Percentiles rank a stretch among this genome's conserved stretches.
These are phyloP conservation scores for Dolomedes plantarius DNA, from an alignment of 2,888 invertebrate genomes.

Conservation along the genomic window DNA sequence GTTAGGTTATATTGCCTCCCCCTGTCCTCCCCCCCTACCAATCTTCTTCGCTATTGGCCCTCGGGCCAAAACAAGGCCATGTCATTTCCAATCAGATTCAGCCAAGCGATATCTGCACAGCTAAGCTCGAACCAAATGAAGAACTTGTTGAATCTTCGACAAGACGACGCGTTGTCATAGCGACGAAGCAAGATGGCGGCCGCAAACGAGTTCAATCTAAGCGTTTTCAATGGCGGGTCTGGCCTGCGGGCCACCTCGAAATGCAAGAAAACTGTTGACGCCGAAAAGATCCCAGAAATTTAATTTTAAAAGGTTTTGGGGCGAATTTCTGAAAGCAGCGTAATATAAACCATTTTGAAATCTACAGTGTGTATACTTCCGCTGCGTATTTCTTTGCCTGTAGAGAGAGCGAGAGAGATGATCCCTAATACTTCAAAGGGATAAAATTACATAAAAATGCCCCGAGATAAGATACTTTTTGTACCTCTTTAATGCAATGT, in stretches of 20 bases:
- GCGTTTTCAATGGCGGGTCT: slow-evolving; percentile 10
- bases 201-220: slow-evolving; percentile 17
- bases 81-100: slow-evolving; percentile 51
- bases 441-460: not conserved
- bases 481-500: not conserved
- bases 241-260: slow-evolving; percentile 6
- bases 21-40: too few species aligned
- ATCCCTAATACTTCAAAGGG: not conserved
- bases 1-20: not conserved
- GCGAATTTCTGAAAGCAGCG: slow-evolving; percentile 10
- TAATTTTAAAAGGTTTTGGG: slow-evolving; percentile 14
- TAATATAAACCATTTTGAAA: not conserved
- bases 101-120: slow-evolving; percentile 16
- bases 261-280: slow-evolving; percentile 18
- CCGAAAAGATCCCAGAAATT: slow-evolving; percentile 22
- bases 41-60: slow-evolving; percentile 15
- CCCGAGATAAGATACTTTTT: not conserved
- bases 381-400: not conserved
- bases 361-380: not conserved
- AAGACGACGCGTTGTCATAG: slow-evolving; percentile 22
- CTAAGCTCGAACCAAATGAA: slow-evolving; percentile 24
- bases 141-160: slow-evolving; percentile 53
- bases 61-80: not conserved
- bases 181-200: not conserved
- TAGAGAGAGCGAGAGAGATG: too few species aligned